Evolutionary conservation across 2,113 vertebrate species (phyloP), one percentile per base, ranked within the genome.

Genomic region (Anguilla japonica): DNA sequence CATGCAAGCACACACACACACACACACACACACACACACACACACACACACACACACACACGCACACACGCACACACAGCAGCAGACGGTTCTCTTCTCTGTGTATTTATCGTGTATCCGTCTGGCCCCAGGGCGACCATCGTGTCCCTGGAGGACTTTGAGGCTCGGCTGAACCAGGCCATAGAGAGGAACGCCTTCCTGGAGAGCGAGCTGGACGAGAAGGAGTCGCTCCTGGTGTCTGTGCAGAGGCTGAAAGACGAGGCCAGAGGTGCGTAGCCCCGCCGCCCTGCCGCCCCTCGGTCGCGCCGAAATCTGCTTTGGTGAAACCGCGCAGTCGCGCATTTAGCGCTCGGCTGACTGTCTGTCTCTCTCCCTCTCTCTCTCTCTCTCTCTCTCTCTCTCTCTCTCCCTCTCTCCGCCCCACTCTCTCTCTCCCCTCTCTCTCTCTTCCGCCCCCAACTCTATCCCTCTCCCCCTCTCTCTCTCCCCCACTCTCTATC

Each of bases 161-260:
- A 99, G 93, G 97, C 98, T 92, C 97, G 98, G 88, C 94, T 99
- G 93, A 99, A 99, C 95, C 98, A 99, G 93, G 98, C 98, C 89
- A 99, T 99, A 88, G 98, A 99, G 94, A 96, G 98, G 93, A 99
- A 99, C 82, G 98, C 98, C 0, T 99, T 99, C 95, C 96, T 99
- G 93, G 98, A 99, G 95, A 99, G 98, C 43, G 98, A 99, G 89
- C 95, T 99, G 90, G 98, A 99, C 89, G 98, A 99, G 94, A 99
- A 99, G 90, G 98, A 99, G 90, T 98, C 97, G 0, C 93, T 99
- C 13, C 95, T 99, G 89, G 97, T 97, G 39, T 99, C 98, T 7
- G 98, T 99, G 67, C 98, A 99, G 90, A 95, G 98, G 91, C 93
- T 99, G 91, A 99, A 99, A 95, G 98, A 99, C 86, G 98, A 99